These are phyloP conservation scores for Crotalus horridus DNA, from an alignment of 2,113 vertebrate genomes.

Conservation along the genomic window DNA sequence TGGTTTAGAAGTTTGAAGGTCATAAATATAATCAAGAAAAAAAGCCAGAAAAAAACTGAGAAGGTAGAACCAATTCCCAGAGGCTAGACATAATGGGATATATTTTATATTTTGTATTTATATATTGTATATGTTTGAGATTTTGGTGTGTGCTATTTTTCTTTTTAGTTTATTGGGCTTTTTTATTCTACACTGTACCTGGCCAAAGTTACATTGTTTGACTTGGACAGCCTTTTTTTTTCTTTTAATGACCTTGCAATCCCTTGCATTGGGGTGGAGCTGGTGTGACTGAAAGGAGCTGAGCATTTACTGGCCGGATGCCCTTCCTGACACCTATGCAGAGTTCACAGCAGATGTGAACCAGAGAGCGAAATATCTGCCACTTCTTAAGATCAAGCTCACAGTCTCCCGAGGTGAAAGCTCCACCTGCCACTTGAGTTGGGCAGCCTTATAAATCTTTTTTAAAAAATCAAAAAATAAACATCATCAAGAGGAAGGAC, in stretches of 20 bases:
- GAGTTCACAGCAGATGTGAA: not conserved
- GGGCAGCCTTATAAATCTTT: not conserved
- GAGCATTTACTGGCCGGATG: not conserved
- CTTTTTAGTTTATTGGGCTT: not conserved
- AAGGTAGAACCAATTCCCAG: not conserved
- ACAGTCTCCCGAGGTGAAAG: not conserved
- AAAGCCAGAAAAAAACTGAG: not conserved
- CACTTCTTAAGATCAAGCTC: not conserved
- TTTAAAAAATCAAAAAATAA: not conserved
- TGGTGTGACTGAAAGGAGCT: not conserved
- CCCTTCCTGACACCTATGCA: not conserved
- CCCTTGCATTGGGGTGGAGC: not conserved
- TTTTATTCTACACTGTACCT: not conserved
- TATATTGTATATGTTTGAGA: not conserved
- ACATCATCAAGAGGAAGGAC: not conserved
- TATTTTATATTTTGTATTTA: not conserved
- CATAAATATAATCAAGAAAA: not conserved
- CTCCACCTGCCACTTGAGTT: not conserved
- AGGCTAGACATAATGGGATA: not conserved
- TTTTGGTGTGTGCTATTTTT: not conserved
- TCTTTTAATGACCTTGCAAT: not conserved
- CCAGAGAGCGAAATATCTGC: not conserved
- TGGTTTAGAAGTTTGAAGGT: not conserved
- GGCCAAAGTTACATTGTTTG: not conserved
- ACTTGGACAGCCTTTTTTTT: not conserved